Evolutionary conservation across 2,797 vertebrate genomes (phyloP).

Genomic region (Pteropus rufus): DNA sequence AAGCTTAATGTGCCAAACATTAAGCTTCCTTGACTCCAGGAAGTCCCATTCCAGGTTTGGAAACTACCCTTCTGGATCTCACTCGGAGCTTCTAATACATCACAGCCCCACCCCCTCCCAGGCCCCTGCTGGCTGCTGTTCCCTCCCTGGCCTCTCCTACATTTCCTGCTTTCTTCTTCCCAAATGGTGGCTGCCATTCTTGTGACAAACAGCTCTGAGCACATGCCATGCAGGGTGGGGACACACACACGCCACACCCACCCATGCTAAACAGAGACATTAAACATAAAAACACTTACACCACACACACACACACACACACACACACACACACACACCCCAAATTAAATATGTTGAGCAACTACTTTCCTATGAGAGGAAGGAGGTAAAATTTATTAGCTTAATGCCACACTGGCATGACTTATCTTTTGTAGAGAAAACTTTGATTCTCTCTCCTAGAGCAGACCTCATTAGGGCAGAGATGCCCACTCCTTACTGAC

Average conservation of each 20-base stretch:
- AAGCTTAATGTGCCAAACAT: background rate
- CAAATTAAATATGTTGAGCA: background rate
- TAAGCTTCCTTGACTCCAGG: background rate
- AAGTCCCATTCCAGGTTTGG: background rate
- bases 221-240: background rate
- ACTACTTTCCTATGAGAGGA: background rate
- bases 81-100: background rate
- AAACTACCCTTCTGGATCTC: background rate
- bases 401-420: background rate
- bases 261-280: background rate
- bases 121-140: background rate
- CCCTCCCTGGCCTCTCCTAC: background rate
- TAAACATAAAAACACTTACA: background rate
- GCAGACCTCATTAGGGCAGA: background rate
- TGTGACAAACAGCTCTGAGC: slow-evolving; percentile 39
- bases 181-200: slow-evolving; percentile 13
- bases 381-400: background rate
- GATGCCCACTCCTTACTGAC: background rate
- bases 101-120: background rate
- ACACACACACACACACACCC: background rate
- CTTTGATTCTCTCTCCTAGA: background rate
- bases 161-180: slow-evolving; percentile 25
- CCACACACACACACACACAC: background rate
- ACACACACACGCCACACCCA: background rate
- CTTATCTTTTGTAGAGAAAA: slow-evolving; percentile 39